These are phyloP conservation scores for Phlogophora meticulosa DNA, from an alignment of 2,888 invertebrate species.

Conservation along the genomic window DNA sequence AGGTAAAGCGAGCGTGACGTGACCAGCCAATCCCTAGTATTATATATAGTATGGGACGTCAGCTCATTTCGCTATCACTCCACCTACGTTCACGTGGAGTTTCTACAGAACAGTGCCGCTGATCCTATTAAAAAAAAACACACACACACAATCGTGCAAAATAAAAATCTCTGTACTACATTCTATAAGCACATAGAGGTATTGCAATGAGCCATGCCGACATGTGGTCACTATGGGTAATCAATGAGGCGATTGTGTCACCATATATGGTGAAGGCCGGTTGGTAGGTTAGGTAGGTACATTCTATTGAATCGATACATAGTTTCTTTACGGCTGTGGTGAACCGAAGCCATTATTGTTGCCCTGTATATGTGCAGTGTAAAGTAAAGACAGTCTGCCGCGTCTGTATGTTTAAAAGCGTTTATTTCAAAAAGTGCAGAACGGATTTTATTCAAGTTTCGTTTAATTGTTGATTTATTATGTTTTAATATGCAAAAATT, in stretches of 20 bases:
- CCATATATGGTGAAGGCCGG: conserved; percentile 64
- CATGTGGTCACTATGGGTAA: conserved; percentile 72
- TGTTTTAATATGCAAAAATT: too few species aligned
- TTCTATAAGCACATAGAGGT: conserved; percentile 24
- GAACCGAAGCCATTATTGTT: neutral
- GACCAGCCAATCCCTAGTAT: too few species aligned
- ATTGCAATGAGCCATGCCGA: conserved; percentile 46
- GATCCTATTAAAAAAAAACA: too few species aligned
- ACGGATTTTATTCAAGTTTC: neutral
- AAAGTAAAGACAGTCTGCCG: neutral
- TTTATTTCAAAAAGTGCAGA: neutral
- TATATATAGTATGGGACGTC: too few species aligned
- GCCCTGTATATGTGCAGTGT: conserved; percentile 10
- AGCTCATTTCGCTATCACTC: too few species aligned
- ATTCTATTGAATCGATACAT: conserved; percentile 37
- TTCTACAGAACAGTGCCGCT: too few species aligned
- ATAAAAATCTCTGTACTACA: neutral
- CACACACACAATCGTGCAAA: conserved; percentile 1
- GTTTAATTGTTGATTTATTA: neutral
- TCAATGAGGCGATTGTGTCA: conserved; percentile 71
- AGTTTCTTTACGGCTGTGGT: conserved; percentile 16
- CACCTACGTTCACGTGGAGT: too few species aligned
- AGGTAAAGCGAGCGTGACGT: too few species aligned
- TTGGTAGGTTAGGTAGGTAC: neutral
- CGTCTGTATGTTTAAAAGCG: neutral